Evolutionary conservation across 2,113 vertebrate genomes (phyloP).

Genomic region (Pantherophis guttatus): DNA sequence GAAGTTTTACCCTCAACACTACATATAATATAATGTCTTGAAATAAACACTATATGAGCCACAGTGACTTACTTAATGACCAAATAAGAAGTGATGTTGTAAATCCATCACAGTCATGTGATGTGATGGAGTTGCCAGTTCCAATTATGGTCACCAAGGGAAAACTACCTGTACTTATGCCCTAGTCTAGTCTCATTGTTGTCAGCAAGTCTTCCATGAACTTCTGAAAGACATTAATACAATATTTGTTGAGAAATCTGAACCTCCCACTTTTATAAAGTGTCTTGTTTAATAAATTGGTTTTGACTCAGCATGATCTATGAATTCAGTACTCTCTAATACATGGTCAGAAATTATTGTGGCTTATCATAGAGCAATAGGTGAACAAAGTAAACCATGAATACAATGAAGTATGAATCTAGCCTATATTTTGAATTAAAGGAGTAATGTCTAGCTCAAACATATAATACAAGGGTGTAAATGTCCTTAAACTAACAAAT

Average conservation of each 20-base stretch:
- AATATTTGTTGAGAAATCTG: background rate
- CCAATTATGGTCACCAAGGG: no score
- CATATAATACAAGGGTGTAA: background rate
- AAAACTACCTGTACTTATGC: background rate
- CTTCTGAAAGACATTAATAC: background rate
- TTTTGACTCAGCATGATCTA: background rate
- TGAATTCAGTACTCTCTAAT: background rate
- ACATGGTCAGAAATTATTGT: background rate
- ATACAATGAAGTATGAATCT: background rate
- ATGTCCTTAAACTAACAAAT: background rate
- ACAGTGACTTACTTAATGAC: background rate
- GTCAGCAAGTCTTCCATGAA: background rate
- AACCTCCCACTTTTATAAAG: background rate
- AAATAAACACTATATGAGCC: no score
- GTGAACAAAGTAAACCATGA: background rate
- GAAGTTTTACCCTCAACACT: no score
- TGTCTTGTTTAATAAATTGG: background rate
- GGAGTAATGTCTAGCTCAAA: background rate
- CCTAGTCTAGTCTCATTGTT: background rate
- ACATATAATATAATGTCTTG: no score
- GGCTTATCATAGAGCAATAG: background rate
- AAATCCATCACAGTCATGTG: background rate
- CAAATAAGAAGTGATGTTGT: background rate
- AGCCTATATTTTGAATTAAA: background rate
- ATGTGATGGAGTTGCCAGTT: background rate